Base-by-base conservation (phyloP, 2,888 invertebrate genomes). In the Cataglyphis albicans region DNA sequence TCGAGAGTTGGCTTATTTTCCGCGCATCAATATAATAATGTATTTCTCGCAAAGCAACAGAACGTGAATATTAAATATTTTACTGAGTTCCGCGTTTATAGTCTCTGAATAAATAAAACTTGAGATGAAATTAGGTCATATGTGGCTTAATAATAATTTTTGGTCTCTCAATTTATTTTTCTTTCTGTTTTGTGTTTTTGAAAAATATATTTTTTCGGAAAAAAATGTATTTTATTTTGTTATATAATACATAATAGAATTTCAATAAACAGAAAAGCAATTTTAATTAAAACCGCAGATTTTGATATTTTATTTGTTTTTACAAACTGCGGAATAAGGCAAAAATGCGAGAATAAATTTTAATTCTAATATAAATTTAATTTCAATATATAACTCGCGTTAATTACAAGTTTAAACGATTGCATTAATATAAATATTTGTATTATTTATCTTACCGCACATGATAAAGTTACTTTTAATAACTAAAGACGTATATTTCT, bases 1-100 rank as follows among this genome's bases (percentile, higher is more conserved):
- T n/a, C n/a, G 52, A 64, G 25, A 55, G 38, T 61, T 65, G 38
- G 35, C 52, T 65, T 48, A 65, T 38, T 65, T 75, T 59, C 15
- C 5, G n/a, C 12, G 10, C n/a, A 29, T 15, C 6, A 75, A 18
- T 12, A 3, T 21, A 75, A 75, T 75, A 25, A 63, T 38, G 38
- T 48, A 75, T 55, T 65, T 65, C 35, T 55, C 10, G 0, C 41
- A 32, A 32, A 48, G 21, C 21, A 74, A n/a, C 52, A 12, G 52
- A 38, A n/a, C 35, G 21, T 35, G 10, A 38, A 52, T 55, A 6
- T 48, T 63, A 63, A 35, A 64, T 75, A 65, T 15, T 21, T 6
- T 9, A 74, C 21, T 32, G 3, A 52, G 52, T 32, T n/a, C 25
- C 9, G 48, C n/a, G 21, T 48, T 63, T 48, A 25, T 57, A 9